phyloP scores from a whole-genome alignment of 2,113 vertebrate genomes.

The Amphiprion percula region DNA sequence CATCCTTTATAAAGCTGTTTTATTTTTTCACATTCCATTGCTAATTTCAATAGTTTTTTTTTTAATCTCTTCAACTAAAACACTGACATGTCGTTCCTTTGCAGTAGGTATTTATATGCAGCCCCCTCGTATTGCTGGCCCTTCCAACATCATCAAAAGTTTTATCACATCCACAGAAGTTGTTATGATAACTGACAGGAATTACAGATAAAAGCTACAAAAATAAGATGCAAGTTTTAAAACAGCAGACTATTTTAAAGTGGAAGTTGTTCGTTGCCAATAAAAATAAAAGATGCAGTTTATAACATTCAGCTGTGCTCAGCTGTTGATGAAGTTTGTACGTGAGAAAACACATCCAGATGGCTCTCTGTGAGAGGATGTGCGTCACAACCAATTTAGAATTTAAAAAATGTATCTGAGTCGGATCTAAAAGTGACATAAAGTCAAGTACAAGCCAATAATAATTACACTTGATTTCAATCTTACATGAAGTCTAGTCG shows the following conservation, averaged over 20 bases:
- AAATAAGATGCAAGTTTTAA: slow-evolving; percentile 12
- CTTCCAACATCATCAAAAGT: neutral
- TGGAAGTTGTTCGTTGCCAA: slow-evolving; percentile 13
- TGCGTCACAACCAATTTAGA: neutral
- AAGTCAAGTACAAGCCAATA: neutral
- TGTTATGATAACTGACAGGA: neutral
- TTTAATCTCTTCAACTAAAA: no score
- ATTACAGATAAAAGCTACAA: slow-evolving; percentile 1
- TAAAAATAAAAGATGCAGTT: slow-evolving; percentile 13
- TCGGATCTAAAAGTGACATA: no score
- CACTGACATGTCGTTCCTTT: no score
- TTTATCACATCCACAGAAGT: neutral
- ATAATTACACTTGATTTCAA: neutral
- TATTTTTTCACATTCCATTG: no score
- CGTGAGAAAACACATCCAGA: neutral
- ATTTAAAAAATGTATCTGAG: neutral
- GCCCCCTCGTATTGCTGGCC: neutral
- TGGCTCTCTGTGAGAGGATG: slow-evolving; percentile 2
- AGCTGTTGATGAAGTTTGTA: neutral
- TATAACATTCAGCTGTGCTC: neutral
- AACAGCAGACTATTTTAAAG: slow-evolving; percentile 17
- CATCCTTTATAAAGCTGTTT: no score
- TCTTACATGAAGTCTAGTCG: neutral
- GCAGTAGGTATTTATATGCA: no score
- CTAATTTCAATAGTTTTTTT: no score